A percentile compares a stretch with the other conserved stretches of the same genome.
phyloP scores from a whole-genome alignment of 2,888 invertebrate species.

The Steinernema scapterisci region DNA sequence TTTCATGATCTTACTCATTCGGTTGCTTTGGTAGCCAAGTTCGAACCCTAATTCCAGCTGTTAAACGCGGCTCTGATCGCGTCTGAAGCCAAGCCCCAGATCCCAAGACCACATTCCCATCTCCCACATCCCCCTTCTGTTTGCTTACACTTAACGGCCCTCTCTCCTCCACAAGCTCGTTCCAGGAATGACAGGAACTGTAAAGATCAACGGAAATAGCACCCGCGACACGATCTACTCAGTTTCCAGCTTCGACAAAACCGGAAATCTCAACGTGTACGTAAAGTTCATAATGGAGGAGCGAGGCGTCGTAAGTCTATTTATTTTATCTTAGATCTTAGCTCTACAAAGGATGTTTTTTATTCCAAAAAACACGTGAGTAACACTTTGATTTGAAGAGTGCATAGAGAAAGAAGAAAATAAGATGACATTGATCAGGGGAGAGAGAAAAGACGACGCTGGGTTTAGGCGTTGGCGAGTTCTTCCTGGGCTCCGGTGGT shows the following conservation, averaged over 20 bases:
- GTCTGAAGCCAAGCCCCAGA: no score
- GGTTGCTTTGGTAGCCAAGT: no score
- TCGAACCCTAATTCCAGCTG: no score
- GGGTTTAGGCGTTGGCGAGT: slow-evolving; percentile 53
- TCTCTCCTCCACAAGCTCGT: neutral
- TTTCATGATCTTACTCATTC: no score
- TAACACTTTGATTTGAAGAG: neutral
- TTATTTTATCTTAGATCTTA: neutral
- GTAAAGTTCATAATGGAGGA: slow-evolving; percentile 2
- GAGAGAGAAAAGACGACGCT: neutral
- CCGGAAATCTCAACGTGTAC: neutral
- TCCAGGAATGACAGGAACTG: slow-evolving; percentile 43
- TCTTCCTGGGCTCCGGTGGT: slow-evolving; percentile 71
- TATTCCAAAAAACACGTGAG: neutral
- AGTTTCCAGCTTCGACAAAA: slow-evolving; percentile 28
- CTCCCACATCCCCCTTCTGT: no score
- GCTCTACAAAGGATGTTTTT: slow-evolving; percentile 3
- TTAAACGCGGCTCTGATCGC: no score
- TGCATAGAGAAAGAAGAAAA: neutral
- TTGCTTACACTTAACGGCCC: no score
- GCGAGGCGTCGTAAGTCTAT: neutral
- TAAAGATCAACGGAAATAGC: slow-evolving; percentile 42
- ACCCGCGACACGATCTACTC: slow-evolving; percentile 43
- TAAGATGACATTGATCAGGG: no score
- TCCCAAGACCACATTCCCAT: no score